Percentiles rank a stretch among this genome's conserved stretches.
phyloP scores from a whole-genome alignment of 2,888 invertebrate species.

The Epistrophella euchroma region DNA sequence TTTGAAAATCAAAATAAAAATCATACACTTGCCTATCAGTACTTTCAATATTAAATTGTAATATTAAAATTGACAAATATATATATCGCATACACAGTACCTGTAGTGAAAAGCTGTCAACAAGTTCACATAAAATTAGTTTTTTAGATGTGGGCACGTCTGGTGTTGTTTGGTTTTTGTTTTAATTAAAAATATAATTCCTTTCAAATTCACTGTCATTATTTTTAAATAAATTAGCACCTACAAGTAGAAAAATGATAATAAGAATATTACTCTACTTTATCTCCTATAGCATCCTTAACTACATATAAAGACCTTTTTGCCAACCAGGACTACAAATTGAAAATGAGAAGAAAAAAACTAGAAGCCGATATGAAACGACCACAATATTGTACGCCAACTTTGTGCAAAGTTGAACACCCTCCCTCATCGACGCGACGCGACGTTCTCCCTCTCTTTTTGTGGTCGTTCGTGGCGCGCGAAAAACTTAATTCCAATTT shows the following conservation, averaged over 20 bases:
- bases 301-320: neutral
- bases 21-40: neutral
- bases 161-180: neutral
- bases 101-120: neutral
- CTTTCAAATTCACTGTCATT: neutral
- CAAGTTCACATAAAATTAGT: neutral
- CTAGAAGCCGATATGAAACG: conserved; percentile 8
- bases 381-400: conserved; percentile 37
- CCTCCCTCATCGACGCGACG: neutral
- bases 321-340: neutral
- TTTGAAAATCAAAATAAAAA: neutral
- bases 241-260: neutral
- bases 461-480: conserved; percentile 15
- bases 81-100: no score
- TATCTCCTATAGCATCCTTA: neutral
- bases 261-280: conserved; percentile 13
- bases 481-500: conserved; percentile 74
- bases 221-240: neutral
- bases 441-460: no score
- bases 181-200: neutral
- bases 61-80: no score
- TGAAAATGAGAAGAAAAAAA: conserved; percentile 14
- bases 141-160: neutral
- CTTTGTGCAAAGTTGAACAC: conserved; percentile 23
- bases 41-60: neutral